These are phyloP conservation scores for Malacoraja senta DNA, from an alignment of 2,797 vertebrate species.

Conservation along the genomic window DNA sequence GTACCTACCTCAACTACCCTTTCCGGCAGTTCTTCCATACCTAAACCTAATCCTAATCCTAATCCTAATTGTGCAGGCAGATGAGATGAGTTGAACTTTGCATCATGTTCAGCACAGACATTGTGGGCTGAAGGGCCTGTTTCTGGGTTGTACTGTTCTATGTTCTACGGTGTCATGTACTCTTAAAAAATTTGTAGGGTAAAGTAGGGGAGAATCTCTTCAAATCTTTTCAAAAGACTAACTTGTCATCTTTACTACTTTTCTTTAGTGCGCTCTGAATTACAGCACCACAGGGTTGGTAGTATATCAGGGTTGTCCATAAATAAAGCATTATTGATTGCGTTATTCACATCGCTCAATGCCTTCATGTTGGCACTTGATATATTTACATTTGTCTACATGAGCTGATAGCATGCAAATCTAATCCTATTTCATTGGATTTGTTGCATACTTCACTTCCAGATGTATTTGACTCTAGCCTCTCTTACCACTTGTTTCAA, in stretches of 20 bases:
- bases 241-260: not conserved
- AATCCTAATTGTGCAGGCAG: no score
- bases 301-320: not conserved
- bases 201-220: no score
- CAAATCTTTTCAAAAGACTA: not conserved
- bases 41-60: no score
- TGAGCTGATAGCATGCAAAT: not conserved
- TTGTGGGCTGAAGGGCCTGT: no score
- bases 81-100: no score
- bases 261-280: not conserved
- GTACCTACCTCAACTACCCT: no score
- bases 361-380: not conserved
- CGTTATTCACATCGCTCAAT: not conserved
- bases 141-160: no score
- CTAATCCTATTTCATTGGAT: conserved; percentile 5
- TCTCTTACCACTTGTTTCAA: not conserved
- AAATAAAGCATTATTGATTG: not conserved
- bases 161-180: not conserved
- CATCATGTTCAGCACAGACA: no score
- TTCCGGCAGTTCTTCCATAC: no score
- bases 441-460: not conserved
- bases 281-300: not conserved
- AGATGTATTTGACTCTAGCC: not conserved
- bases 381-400: not conserved
- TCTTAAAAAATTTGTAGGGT: not conserved